These are phyloP conservation scores for Eupithecia inturbata DNA, from an alignment of 2,888 invertebrate species.

Conservation along the genomic window DNA sequence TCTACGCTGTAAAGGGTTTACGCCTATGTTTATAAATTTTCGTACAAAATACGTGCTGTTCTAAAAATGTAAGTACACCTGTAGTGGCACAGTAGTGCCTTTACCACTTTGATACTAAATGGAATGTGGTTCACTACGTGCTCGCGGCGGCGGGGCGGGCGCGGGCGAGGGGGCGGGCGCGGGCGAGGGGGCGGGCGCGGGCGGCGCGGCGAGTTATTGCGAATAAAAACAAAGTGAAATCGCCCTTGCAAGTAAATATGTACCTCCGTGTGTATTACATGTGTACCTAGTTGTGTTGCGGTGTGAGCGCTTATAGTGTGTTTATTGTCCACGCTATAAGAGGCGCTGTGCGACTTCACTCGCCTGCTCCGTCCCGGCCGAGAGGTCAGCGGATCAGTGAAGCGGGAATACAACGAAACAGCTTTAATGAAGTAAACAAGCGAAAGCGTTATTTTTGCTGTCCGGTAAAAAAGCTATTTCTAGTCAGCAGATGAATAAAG, in stretches of 20 bases:
- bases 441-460: not conserved
- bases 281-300: not conserved
- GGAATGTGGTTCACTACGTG: not conserved
- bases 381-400: not conserved
- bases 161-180: too few relatives aligned
- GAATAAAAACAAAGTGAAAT: constrained; percentile 1
- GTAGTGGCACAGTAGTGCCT: too few relatives aligned
- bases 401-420: not conserved
- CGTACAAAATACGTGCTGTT: not conserved
- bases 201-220: constrained; percentile 1
- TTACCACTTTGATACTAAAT: not conserved
- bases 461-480: not conserved
- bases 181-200: too few relatives aligned
- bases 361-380: not conserved
- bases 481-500: not conserved
- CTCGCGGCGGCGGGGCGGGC: too few relatives aligned
- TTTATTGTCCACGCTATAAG: not conserved
- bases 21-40: not conserved
- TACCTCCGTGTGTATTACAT: not conserved
- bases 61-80: not conserved
- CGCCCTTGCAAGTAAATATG: not conserved
- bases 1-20: not conserved
- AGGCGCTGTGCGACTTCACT: not conserved
- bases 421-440: not conserved
- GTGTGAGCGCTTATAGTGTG: not conserved